Percentiles rank a stretch among this genome's conserved stretches.
These are phyloP conservation scores for Chloroceryle amazona DNA, from an alignment of 2,797 vertebrate species.

Conservation along the genomic window DNA sequence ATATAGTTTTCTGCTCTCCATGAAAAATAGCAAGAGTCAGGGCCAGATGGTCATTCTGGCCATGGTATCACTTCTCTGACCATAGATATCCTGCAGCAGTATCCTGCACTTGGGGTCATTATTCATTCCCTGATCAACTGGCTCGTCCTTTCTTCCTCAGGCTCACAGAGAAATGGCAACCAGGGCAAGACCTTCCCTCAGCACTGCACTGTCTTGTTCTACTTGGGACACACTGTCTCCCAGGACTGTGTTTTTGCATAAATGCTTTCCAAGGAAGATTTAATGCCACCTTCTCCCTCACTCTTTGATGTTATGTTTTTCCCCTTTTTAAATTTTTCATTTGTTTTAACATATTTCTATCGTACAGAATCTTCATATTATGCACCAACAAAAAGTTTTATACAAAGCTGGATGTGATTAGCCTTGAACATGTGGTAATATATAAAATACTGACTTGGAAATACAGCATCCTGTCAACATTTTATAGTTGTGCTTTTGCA, in stretches of 20 bases:
- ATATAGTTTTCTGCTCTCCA: background rate
- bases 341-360: background rate
- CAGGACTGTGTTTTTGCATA: background rate
- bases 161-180: background rate
- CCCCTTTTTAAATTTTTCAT: too few species aligned
- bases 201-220: background rate
- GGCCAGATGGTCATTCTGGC: background rate
- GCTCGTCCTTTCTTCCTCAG: background rate
- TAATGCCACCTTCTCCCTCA: background rate
- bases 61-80: background rate
- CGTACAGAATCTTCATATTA: background rate
- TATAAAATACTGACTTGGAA: background rate
- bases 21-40: rapidly evolving
- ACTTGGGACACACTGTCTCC: background rate
- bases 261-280: background rate
- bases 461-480: background rate
- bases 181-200: background rate
- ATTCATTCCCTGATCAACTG: background rate
- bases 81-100: background rate
- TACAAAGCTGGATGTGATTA: background rate
- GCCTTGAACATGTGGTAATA: background rate
- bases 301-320: background rate
- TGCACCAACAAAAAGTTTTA: background rate
- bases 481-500: background rate
- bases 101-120: background rate